Base-by-base conservation (phyloP, 1,140 invertebrate genomes). In the Muscidifurax raptorellus region DNA sequence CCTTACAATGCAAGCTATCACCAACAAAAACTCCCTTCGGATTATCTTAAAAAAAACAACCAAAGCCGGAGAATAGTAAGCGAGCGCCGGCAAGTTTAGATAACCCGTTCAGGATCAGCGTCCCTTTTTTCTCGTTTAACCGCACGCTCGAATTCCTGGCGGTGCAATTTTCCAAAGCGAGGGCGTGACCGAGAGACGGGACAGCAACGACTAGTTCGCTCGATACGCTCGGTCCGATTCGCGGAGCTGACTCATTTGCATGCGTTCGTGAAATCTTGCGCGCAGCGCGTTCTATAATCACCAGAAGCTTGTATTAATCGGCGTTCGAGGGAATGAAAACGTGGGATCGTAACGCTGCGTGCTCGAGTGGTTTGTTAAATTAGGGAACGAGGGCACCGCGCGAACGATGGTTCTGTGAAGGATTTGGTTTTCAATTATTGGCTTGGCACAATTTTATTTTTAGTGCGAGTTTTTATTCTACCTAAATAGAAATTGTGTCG, bases 141-240 rank as follows among this genome's bases (percentile, higher is more conserved):
- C 32, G 27, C 28, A 22, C 28, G 71, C 71, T 72, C 30, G 15
- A 36, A 75, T 47, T 75, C 36, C 72, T 25, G 32, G 72, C n/a
- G 40, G 72, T 32, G 27, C 28, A 77, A 77, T 77, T 77, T 77
- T 59, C 75, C 27, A 12, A 47, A 59, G 47, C 47, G 47, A 22
- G 47, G 75, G 75, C 47, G 75, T 77, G 52, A 77, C 47, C 44
- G 75, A 22, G 36, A 7, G 15, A 22, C 52, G 52, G 52, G 52
- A 59, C 52, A 59, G 52, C 44, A 9, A 15, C 44, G 2, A 13
- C 10, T 59, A 0, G 4, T 59, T 22, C 22, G 52, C 22, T 28
- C 66, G 66, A 67, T 67, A 69, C 66, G 66, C 66, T n/a, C n/a
- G 27, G 64, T 67, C 64, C 66, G 66, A 69, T 28, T 69, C 27